A percentile compares a stretch with the other conserved stretches of the same genome.
Conservation (phyloP, 2,797 vertebrate species). For the Cetoscarus ocellatus region DNA sequence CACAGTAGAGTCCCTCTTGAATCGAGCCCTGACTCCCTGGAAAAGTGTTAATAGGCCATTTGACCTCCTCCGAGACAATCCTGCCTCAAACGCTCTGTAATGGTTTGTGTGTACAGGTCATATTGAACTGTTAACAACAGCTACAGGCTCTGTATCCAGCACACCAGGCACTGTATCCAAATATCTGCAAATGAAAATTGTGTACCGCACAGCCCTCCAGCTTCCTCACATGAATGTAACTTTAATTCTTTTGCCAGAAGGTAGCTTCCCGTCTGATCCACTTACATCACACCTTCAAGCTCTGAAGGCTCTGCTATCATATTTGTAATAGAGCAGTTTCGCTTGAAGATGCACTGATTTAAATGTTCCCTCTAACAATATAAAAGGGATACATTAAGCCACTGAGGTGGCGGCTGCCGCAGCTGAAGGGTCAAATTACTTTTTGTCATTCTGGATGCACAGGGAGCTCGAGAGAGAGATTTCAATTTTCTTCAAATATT, state of each 20-base stretch:
- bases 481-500: slow-evolving; percentile 85
- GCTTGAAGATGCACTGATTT: slow-evolving; percentile 78
- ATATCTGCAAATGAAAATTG: slow-evolving; percentile 36
- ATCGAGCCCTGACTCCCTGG: background rate
- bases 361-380: slow-evolving; percentile 74
- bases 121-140: slow-evolving; percentile 11
- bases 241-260: slow-evolving; percentile 49
- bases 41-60: background rate
- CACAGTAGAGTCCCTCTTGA: background rate
- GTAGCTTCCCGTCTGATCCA: slow-evolving; percentile 67
- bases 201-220: slow-evolving; percentile 31
- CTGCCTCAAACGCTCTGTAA: background rate
- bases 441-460: slow-evolving; percentile 76
- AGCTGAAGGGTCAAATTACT: slow-evolving; percentile 78
- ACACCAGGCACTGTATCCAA: slow-evolving; percentile 23
- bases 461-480: slow-evolving; percentile 72
- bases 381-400: slow-evolving; percentile 69
- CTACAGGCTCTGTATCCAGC: background rate
- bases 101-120: slow-evolving; percentile 11
- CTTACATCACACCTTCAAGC: slow-evolving; percentile 74
- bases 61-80: slow-evolving; percentile 3
- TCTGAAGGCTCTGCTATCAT: slow-evolving; percentile 64
- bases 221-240: slow-evolving; percentile 29
- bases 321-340: slow-evolving; percentile 76
- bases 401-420: slow-evolving; percentile 47